phyloP scores from a whole-genome alignment of 2,888 invertebrate genomes.

The Parthenolecanium corni region DNA sequence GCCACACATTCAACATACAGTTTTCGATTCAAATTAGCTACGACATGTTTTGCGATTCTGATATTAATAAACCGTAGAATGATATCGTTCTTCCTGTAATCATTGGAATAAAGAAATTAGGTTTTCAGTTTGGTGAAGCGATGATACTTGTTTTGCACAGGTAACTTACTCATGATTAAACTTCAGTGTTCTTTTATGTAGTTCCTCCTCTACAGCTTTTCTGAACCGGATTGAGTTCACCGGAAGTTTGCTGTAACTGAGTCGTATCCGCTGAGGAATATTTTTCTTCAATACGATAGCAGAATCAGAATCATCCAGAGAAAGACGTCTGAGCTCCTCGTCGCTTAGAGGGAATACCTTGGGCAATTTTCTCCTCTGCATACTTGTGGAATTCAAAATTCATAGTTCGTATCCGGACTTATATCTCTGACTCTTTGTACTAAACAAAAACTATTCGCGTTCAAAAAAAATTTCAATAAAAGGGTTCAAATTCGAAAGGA shows the following conservation, averaged over 20 bases:
- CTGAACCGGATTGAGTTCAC: neutral
- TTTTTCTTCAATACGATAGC: slow-evolving; percentile 10
- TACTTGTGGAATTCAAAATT: no score
- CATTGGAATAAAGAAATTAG: neutral
- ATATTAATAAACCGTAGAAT: slow-evolving; percentile 5
- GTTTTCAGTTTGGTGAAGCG: no score
- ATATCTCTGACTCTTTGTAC: no score
- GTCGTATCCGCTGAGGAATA: neutral
- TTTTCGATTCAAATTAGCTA: slow-evolving; percentile 1
- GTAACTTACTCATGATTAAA: slow-evolving; percentile 10
- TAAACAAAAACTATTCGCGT: no score
- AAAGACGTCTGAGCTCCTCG: neutral
- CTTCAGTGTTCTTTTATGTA: slow-evolving; percentile 1
- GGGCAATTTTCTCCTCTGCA: neutral
- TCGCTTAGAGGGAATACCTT: slow-evolving; percentile 4
- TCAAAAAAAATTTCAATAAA: no score
- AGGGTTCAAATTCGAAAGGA: no score
- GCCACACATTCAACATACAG: slow-evolving; percentile 9
- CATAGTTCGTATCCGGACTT: no score
- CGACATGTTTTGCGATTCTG: slow-evolving; percentile 2
- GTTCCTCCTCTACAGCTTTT: neutral
- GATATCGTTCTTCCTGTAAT: slow-evolving; percentile 11
- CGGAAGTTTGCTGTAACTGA: slow-evolving; percentile 2
- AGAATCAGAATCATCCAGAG: slow-evolving; percentile 1
- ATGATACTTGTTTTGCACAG: no score